phyloP scores from a whole-genome alignment of 1,140 invertebrate genomes.

The Drosophila parvula region DNA sequence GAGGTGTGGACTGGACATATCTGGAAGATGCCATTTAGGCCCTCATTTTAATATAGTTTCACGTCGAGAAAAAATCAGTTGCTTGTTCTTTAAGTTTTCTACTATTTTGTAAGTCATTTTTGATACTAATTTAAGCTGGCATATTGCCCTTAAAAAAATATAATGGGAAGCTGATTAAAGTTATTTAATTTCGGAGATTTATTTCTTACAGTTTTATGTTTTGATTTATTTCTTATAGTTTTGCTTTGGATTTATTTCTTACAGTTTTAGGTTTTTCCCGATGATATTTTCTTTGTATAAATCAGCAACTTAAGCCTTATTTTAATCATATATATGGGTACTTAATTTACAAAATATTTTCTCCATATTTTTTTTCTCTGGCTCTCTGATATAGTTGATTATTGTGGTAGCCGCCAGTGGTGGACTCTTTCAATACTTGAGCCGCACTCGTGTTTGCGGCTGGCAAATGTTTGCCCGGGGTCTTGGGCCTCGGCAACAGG shows the following conservation, averaged over 20 bases:
- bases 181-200: neutral
- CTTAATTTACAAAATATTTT: too few relatives aligned
- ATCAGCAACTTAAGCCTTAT: too few relatives aligned
- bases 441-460: conserved; percentile 6
- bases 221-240: too few relatives aligned
- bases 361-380: too few relatives aligned
- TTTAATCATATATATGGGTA: too few relatives aligned
- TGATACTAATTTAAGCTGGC: too few relatives aligned
- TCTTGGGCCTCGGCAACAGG: conserved; percentile 34
- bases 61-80: neutral
- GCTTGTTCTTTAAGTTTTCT: neutral
- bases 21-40: conserved; percentile 9
- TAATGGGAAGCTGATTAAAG: neutral
- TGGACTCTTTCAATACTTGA: conserved; percentile 23
- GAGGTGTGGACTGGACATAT: conserved; percentile 13
- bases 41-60: conserved; percentile 11
- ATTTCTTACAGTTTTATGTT: too few relatives aligned
- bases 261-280: too few relatives aligned
- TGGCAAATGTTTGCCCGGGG: conserved; percentile 35
- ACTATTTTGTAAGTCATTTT: neutral
- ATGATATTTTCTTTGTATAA: too few relatives aligned
- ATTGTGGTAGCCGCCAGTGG: conserved; percentile 12
- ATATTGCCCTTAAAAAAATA: neutral
- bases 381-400: conserved; percentile 15
- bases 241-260: too few relatives aligned